Base-by-base conservation (phyloP, 2,113 vertebrate genomes). In the Campylorhamphus procurvoides region DNA sequence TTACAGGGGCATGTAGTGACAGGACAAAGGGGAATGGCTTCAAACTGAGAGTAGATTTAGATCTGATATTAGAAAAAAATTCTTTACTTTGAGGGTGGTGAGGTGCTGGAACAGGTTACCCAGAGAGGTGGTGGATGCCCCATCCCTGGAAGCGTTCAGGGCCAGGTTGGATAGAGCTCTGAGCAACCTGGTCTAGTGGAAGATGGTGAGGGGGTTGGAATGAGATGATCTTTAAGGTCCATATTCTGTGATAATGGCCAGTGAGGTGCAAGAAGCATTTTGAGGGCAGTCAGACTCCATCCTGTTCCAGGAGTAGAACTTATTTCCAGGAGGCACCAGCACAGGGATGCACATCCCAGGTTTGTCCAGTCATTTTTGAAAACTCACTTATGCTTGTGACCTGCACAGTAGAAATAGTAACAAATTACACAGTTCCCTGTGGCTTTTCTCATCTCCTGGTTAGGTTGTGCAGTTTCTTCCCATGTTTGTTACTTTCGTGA, bases 341-440 rank as follows among this genome's bases (percentile, higher is more conserved):
- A 33, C 18, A 39, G 49, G 19, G 10, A 46, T 4, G 0, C 7
- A 31, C 0, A 0, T 53, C 16, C 3, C 5, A 3, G 25, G 7
- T 25, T 67, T 62, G 18, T 49, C 18, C 62, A 37, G 13, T 50
- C 6, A 0, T 28, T n/a, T 53, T 10, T 59, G n/a, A 60, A 40
- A 76, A 10, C 24, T 82, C 12, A 0, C 10, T 44, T n/a, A 18
- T 10, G 7, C 35, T 56, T 58, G 15, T 3, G 29, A 35, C 39
- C 44, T 77, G 58, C 6, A 9, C 11, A 49, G 11, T 39, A 81
- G 24, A 73, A 84, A 42, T 44, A 15, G 7, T 9, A 37, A 2
- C 28, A 42, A 82, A 79, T 79, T 84, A 40, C 64, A 66, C n/a
- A n/a, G 37, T 42, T 84, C 77, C 3, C 7, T 12, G 31, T 12